Base-by-base conservation (phyloP, 1,140 invertebrate genomes). In the Sminthurinus signatus region DNA sequence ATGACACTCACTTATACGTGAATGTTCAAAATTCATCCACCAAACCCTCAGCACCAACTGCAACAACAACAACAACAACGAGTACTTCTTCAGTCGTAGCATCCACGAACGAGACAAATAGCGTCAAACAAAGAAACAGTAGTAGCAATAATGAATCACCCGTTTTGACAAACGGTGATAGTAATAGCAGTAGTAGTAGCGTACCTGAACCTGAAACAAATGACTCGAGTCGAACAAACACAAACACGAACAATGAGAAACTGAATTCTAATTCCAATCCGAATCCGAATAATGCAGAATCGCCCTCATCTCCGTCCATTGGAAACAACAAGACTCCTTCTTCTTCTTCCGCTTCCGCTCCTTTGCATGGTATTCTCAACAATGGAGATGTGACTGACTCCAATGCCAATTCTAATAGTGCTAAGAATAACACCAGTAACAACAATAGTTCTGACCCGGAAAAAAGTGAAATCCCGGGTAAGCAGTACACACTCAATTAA, bases 271-370 rank as follows among this genome's bases (percentile, higher is more conserved):
- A n/a, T n/a, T n/a, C n/a, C n/a, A n/a, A n/a, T n/a, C n/a, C n/a
- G n/a, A 42, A 56, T 56, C 10, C 29, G 36, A 42, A 56, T 56
- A 36, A 32, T 42, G 54, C 21, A 56, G 54, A 56, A 3, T 56
- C 31, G 23, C n/a, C 54, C 5, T n/a, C 54, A 19, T 39, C 54
- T 36, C 31, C 54, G 4, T 4, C 54, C 31, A 23, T 12, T 36
- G n/a, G 8, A 5, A 23, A 54, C 28, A 23, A 23, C 54, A 56
- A 56, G 23, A 56, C 5, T 56, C 54, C 54, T 28, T 12, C 54
- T n/a, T 10, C 15, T 54, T 25, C 54, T 21, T 5, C n/a, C 8
- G 19, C 14, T 39, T 4, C 21, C n/a, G 44, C 44, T n/a, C 10
- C 39, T 42, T n/a, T n/a, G 10, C 10, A 10, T 12, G n/a, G n/a